Base-by-base conservation (phyloP, 64 coral and sea anemone species). In the Astreopora myriophthalma region DNA sequence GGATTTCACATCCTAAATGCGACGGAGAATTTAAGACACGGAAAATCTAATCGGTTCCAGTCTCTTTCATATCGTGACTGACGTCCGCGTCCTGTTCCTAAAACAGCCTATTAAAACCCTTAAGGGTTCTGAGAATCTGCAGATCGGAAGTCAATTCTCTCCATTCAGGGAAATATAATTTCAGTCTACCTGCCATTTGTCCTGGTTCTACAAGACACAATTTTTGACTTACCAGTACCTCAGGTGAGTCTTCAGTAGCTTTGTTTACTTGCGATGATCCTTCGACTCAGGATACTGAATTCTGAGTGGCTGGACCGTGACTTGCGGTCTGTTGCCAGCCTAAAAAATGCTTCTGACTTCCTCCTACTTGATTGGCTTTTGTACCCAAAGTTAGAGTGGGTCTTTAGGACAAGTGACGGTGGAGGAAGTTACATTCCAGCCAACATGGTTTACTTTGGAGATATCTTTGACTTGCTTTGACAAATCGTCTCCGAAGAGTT, bases 151-250 rank as follows among this genome's bases (percentile, higher is more conserved):
- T 85, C 34, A 85, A 39, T 63, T 85, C 61, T 85, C 60, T 40
- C 82, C 60, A 85, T 85, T 57, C 82, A 69, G 82, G 64, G 28
- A 69, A 38, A 46, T 28, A 85, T 36, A 68, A 85, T 69, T 85
- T 85, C 32, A 85, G 23, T 69, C 82, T 85, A 63, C 58, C 34
- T 62, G 82, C 82, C 49, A 33, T 85, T 68, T 68, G 36, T 39
- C 22, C 35, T 74, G 71, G 71, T 74, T 74, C 17, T n/a, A 25
- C 4, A 74, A 40, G 16, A 22, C 33, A 74, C 22, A 65, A 39
- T 7, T 74, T 72, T 72, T 36, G 17, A 42, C 36, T 74, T 74
- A 74, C 8, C n/a, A n/a, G n/a, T n/a, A n/a, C 49, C 71, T 74
- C 71, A 22, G 35, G 71, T 74, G 24, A 74, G 71, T 39, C 37